Conservation (phyloP, 2,888 invertebrate genomes). For the Timema cristinae region DNA sequence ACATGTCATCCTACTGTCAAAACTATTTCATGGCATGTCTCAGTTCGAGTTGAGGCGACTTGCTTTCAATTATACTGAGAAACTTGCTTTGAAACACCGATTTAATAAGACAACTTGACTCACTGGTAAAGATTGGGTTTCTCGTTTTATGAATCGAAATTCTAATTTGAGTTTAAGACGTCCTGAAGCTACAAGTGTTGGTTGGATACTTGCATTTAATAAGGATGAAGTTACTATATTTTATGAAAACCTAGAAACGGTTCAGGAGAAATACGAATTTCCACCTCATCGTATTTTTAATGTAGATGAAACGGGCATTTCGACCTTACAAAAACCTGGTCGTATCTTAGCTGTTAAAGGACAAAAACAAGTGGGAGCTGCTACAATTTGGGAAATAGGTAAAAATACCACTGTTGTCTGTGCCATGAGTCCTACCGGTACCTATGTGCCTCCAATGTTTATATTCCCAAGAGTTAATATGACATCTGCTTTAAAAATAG, state of each 20-base stretch:
- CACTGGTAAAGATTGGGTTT: not conserved
- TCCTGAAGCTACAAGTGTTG: not conserved
- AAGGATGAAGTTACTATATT: not conserved
- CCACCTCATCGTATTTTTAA: not conserved
- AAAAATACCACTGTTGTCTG: constrained; percentile 39
- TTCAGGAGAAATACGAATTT: not conserved
- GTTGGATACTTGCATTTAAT: not conserved
- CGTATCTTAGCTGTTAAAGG: constrained; percentile 43
- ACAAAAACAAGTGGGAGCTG: constrained; percentile 43
- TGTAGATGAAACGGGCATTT: constrained; percentile 44
- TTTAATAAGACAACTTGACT: not conserved
- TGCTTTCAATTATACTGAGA: not conserved
- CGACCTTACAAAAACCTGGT: constrained; percentile 42
- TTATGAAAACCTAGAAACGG: not conserved
- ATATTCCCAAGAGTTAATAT: not conserved
- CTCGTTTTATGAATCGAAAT: not conserved
- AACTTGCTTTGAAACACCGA: not conserved
- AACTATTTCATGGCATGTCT: not conserved
- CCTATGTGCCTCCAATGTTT: not conserved
- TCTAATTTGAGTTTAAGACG: not conserved
- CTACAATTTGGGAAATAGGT: constrained; percentile 44
- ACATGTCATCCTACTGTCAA: not conserved
- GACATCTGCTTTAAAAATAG: not conserved
- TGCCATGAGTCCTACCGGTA: not conserved
- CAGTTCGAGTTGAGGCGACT: not conserved